phyloP scores from a whole-genome alignment of 1,140 invertebrate genomes.

The Drosophila carrolli region DNA sequence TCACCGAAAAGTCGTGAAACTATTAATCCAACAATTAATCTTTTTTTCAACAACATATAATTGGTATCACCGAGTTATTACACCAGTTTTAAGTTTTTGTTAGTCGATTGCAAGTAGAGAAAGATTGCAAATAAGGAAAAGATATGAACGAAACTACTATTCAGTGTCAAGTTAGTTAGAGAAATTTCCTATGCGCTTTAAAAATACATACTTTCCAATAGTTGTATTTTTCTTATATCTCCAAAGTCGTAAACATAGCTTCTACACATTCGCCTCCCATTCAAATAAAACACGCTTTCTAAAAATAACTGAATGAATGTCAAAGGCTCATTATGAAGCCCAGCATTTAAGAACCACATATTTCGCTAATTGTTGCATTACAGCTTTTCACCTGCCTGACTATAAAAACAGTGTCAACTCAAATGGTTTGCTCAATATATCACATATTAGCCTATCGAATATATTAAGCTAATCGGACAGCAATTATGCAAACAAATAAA shows the following conservation, averaged over 20 bases:
- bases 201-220: too few species aligned
- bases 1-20: too few species aligned
- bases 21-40: too few species aligned
- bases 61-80: too few species aligned
- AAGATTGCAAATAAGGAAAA: too few species aligned
- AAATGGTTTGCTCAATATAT: conserved; percentile 44
- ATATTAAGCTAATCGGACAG: conserved; percentile 48
- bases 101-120: too few species aligned
- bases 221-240: too few species aligned
- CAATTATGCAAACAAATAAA: conserved; percentile 15
- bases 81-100: too few species aligned
- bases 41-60: too few species aligned
- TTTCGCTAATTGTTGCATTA: conserved; percentile 42
- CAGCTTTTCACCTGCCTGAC: conserved; percentile 18
- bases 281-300: background rate
- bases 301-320: background rate
- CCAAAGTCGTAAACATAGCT: background rate
- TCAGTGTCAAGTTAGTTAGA: too few species aligned
- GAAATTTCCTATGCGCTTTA: too few species aligned
- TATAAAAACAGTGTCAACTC: conserved; percentile 41
- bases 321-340: background rate
- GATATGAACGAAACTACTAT: too few species aligned
- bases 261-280: background rate
- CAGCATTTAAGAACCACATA: conserved; percentile 19
- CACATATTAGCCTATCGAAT: conserved; percentile 41